A percentile compares a stretch with the other conserved stretches of the same genome.
Evolutionary conservation across 2,888 invertebrate species (phyloP).

Genomic region (Junonia oenone): DNA sequence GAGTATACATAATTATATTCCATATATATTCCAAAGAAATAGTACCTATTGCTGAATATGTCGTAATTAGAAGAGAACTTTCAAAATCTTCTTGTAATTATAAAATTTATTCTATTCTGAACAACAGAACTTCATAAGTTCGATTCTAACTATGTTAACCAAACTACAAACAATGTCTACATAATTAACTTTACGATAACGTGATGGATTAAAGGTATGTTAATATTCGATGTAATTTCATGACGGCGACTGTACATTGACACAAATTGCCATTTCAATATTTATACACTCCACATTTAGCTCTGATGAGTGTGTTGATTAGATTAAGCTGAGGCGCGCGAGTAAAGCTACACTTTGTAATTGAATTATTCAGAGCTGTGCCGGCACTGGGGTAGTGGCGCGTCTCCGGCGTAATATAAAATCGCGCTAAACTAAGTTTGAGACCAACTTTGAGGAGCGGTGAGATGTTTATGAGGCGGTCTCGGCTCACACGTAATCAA

Average conservation of each 20-base stretch:
- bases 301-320: conserved; percentile 45
- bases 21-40: too few relatives aligned
- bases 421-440: conserved; percentile 47
- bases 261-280: neutral
- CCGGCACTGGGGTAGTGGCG: conserved; percentile 25
- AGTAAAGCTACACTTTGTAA: conserved; percentile 36
- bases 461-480: conserved; percentile 31
- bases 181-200: neutral
- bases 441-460: conserved; percentile 44
- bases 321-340: conserved; percentile 49
- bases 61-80: too few relatives aligned
- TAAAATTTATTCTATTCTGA: too few relatives aligned
- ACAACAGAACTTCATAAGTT: too few relatives aligned
- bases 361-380: conserved; percentile 54
- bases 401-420: conserved; percentile 46
- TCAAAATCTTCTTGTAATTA: too few relatives aligned
- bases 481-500: conserved; percentile 17
- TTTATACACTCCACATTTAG: conserved; percentile 26
- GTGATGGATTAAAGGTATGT: neutral
- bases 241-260: neutral
- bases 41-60: too few relatives aligned
- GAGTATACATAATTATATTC: too few relatives aligned
- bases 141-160: too few relatives aligned
- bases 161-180: neutral
- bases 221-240: neutral